Percentiles rank a stretch among this genome's conserved stretches.
phyloP scores from a whole-genome alignment of 1,140 invertebrate genomes.

The Leptoteleia sp. region DNA sequence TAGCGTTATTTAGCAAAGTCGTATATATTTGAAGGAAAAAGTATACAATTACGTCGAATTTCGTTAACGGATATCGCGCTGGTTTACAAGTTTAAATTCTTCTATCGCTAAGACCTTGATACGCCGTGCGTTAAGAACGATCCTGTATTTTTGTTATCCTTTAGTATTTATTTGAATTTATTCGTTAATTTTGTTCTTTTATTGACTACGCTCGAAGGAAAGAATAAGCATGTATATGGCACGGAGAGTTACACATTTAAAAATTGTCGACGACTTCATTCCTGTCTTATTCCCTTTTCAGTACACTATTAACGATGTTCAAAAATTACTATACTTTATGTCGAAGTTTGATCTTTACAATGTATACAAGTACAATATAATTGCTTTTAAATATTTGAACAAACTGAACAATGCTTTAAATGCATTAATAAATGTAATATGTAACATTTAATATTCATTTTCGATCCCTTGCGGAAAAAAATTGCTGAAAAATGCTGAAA shows the following conservation, averaged over 20 bases:
- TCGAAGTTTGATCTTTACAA: conserved; percentile 49
- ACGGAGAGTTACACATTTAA: conserved; percentile 57
- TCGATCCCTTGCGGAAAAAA: too few relatives aligned
- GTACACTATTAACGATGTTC: conserved; percentile 42
- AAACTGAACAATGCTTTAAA: conserved; percentile 56
- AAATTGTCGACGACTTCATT: conserved; percentile 30
- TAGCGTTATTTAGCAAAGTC: conserved; percentile 14
- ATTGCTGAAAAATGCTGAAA: too few relatives aligned
- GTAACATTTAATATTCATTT: conserved; percentile 43
- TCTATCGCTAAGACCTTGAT: too few relatives aligned
- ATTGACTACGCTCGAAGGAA: conserved; percentile 45
- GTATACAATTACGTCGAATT: conserved; percentile 59
- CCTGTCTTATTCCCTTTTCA: conserved; percentile 2
- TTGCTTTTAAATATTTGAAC: conserved; percentile 51
- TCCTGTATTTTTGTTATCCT: background rate
- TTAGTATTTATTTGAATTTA: background rate
- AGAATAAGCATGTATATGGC: conserved; percentile 60
- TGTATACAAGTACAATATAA: conserved; percentile 41
- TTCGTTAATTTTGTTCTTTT: conserved; percentile 9
- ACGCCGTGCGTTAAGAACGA: too few relatives aligned
- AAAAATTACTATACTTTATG: conserved; percentile 30
- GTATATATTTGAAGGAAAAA: conserved; percentile 33
- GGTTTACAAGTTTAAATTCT: conserved; percentile 32
- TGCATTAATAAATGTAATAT: conserved; percentile 51
- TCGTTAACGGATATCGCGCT: conserved; percentile 48